These are phyloP conservation scores for Autographa pulchrina DNA, from an alignment of 2,888 invertebrate species.

Conservation along the genomic window DNA sequence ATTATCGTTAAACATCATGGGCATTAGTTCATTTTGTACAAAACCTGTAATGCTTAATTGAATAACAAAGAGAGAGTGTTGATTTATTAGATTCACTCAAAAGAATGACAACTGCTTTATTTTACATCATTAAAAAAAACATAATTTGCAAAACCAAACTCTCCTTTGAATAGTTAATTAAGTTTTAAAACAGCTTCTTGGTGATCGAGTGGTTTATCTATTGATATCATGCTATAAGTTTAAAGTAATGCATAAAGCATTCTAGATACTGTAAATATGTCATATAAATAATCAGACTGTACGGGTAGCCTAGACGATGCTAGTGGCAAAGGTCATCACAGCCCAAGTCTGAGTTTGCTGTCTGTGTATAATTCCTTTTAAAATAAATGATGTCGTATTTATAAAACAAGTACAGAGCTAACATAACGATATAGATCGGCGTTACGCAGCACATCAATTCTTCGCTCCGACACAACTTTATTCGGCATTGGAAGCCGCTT, in stretches of 20 bases:
- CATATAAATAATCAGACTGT: not conserved
- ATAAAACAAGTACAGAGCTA: not conserved
- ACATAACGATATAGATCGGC: not conserved
- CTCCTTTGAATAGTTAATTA: not conserved
- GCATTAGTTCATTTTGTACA: not conserved
- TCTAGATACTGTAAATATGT: too few species aligned
- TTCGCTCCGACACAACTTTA: conserved; percentile 1
- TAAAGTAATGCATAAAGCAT: too few species aligned
- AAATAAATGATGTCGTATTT: not conserved
- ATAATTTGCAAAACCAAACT: not conserved
- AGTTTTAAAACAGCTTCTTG: not conserved
- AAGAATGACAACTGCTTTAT: not conserved
- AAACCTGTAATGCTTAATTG: not conserved
- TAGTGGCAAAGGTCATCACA: too few species aligned
- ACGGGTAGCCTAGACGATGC: too few species aligned
- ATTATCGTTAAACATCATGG: not conserved
- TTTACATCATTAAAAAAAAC: not conserved
- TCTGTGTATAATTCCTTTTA: not conserved
- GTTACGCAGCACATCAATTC: conserved; percentile 4
- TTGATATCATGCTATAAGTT: too few species aligned
- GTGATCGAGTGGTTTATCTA: not conserved
- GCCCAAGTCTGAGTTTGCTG: not conserved
- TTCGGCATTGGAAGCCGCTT: conserved; percentile 6
- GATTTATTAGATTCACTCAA: not conserved
- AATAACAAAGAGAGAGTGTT: not conserved